Conservation (phyloP, 2,113 vertebrate species). For the Vidua macroura region DNA sequence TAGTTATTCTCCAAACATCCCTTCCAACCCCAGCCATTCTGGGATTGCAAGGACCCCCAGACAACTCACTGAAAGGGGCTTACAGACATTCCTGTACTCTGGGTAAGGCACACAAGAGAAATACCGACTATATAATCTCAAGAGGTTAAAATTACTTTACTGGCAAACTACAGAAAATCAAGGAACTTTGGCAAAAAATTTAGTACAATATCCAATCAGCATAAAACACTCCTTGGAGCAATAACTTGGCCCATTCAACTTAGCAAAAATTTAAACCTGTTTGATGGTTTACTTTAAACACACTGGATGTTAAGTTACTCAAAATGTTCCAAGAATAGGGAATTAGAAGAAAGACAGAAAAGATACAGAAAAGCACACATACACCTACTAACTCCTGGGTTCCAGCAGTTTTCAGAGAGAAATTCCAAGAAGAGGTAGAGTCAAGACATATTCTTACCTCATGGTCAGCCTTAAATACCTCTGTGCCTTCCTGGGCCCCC, state of each 20-base stretch:
- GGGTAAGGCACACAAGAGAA: neutral
- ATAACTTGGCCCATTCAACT: neutral
- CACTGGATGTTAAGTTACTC: accelerated
- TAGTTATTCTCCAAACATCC: neutral
- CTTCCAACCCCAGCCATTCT: neutral
- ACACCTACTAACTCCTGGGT: neutral
- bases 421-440: neutral
- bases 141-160: neutral
- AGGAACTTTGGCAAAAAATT: neutral
- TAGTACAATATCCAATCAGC: neutral
- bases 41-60: neutral
- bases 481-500: neutral
- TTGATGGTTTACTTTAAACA: neutral
- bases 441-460: accelerated
- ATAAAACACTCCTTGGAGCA: neutral
- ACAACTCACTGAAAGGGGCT: neutral
- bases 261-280: neutral
- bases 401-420: neutral
- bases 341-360: neutral
- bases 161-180: neutral
- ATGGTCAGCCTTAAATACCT: neutral
- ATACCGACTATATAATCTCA: accelerated
- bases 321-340: neutral
- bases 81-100: neutral
- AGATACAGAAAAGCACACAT: neutral